These are phyloP conservation scores for Echinops telfairi DNA, from an alignment of 2,113 vertebrate genomes.

Conservation along the genomic window DNA sequence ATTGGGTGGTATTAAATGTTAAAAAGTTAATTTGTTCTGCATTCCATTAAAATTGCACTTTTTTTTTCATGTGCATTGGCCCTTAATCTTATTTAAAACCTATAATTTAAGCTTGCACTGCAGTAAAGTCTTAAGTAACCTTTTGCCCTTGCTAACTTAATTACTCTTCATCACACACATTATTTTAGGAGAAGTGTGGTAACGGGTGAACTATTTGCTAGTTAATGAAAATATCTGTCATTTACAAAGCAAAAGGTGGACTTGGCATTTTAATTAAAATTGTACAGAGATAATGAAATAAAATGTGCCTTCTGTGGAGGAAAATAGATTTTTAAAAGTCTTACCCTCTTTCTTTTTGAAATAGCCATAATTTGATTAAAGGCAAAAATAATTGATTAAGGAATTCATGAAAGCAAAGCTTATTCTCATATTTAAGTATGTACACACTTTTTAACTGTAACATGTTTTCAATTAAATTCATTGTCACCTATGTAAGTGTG, in stretches of 20 bases:
- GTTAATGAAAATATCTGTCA: conserved; percentile 81
- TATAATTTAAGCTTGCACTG: conserved; percentile 85
- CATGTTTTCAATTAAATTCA: conserved; percentile 54
- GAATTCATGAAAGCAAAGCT: neutral
- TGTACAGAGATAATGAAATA: conserved; percentile 69
- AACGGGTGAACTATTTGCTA: conserved; percentile 83
- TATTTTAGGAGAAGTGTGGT: conserved; percentile 79
- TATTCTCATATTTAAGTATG: conserved; percentile 55
- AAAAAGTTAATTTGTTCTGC: conserved; percentile 90
- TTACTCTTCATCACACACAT: conserved; percentile 80
- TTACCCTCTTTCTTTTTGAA: conserved; percentile 59
- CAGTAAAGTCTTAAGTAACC: conserved; percentile 83
- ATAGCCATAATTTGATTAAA: neutral
- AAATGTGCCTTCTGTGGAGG: conserved; percentile 62
- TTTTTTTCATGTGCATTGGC: conserved; percentile 78
- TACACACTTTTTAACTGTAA: conserved; percentile 44
- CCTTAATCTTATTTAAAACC: conserved; percentile 86
- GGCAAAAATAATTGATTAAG: conserved; percentile 12
- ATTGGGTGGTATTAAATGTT: conserved; percentile 83
- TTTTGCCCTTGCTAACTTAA: conserved; percentile 85
- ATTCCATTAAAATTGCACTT: conserved; percentile 87
- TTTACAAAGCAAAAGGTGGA: conserved; percentile 78
- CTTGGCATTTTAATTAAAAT: conserved; percentile 74
- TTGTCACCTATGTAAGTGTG: conserved; percentile 34
- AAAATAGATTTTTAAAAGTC: conserved; percentile 58